Evolutionary conservation across 1,140 invertebrate genomes (phyloP).

Genomic region (Zaprionus capensis): DNA sequence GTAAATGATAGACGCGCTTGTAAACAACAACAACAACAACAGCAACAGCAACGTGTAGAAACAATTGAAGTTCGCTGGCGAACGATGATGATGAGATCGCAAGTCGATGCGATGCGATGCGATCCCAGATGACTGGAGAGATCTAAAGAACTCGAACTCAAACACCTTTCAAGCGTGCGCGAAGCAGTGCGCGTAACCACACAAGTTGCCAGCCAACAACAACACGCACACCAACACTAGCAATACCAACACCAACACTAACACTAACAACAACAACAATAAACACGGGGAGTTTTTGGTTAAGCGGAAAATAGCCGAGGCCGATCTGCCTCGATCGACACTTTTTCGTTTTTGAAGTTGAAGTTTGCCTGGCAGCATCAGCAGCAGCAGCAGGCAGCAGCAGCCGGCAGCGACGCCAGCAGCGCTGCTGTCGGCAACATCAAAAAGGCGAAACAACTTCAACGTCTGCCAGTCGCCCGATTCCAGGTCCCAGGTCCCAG

Average conservation of each 20-base stretch:
- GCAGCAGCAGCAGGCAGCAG: conserved; percentile 18
- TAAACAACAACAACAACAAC: conserved; percentile 50
- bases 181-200: conserved; percentile 51
- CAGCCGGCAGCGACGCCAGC: conserved; percentile 52
- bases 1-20: conserved; percentile 71
- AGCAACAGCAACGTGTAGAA: conserved; percentile 37
- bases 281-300: conserved; percentile 70
- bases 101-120: conserved; percentile 33
- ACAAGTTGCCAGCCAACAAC: conserved; percentile 48
- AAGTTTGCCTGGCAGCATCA: conserved; percentile 70
- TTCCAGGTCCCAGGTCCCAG: conserved; percentile 40
- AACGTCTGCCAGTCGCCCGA: conserved; percentile 55
- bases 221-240: conserved; percentile 31
- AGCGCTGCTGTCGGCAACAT: conserved; percentile 75
- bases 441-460: conserved; percentile 73
- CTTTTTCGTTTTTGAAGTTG: conserved; percentile 78
- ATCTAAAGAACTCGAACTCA: conserved; percentile 82
- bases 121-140: conserved; percentile 73
- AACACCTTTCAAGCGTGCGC: conserved; percentile 75
- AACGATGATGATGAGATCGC: conserved; percentile 58
- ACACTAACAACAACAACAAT: conserved; percentile 37
- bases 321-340: conserved; percentile 58
- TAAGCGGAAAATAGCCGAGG: conserved; percentile 80
- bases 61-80: conserved; percentile 75
- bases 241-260: conserved; percentile 22